Evolutionary conservation across 2,888 invertebrate species (phyloP), one percentile per base, ranked within the genome.

Genomic region (Tipula lateralis): DNA sequence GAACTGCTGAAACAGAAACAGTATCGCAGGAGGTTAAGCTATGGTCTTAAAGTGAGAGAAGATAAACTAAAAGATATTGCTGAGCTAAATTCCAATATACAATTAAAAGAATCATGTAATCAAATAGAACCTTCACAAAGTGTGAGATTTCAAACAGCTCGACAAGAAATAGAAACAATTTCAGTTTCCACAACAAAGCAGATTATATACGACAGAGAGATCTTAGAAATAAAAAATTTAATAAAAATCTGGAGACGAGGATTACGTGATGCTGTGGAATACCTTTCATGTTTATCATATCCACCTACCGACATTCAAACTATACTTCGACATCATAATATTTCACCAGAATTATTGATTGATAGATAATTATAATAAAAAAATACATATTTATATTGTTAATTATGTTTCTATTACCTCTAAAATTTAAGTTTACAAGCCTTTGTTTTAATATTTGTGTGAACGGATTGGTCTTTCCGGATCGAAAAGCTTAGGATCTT

Each of bases 401-500:
- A 39, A 66, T 66, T 66, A 9, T 66, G 24, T 66, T 66, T 66
- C 66, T 66, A 13, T 66, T 66, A 66, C 3, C 24, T 1, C 19
- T 66, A 66, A 66, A 66, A 66, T 24, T 24, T 3, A 24, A 24
- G n/a, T 66, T 66, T 24, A 12, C 19, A 24, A 24, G 24, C 66
- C 9, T 24, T 30, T 83, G n/a, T 2, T 34, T 89, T 93, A 95
- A 91, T 94, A 95, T 89, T 94, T 93, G 89, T 97, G 96, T 7
- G 94, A 94, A 86, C 95, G 92, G 66, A 95, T 91, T 4, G 98
- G 97, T 87, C 93, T 93, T 87, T 97, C 95, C 0, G 96, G 95
- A 89, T 99, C 95, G 91, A 97, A 99, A 44, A 99, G 90, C 88
- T 94, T 94, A 1, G 99, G 99, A 91, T 99, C 99, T 85, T 94